phyloP scores from a whole-genome alignment of 2,888 invertebrate species.

The Crocallis elinguaria region DNA sequence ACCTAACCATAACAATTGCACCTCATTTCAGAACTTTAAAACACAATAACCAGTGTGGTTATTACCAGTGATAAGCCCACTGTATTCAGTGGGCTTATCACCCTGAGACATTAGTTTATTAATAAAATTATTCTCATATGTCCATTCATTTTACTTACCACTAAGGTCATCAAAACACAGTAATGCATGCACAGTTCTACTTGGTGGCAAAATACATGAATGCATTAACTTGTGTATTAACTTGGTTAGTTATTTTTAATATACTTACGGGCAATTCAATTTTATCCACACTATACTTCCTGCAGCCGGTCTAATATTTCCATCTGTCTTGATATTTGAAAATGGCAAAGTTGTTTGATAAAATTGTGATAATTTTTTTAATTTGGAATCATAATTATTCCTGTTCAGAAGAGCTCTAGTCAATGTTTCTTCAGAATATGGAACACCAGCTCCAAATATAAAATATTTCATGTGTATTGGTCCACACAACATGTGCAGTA shows the following conservation, averaged over 20 bases:
- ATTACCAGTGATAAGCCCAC: too few relatives aligned
- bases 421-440: slow-evolving; percentile 86
- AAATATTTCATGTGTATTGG: slow-evolving; percentile 89
- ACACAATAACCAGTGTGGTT: too few relatives aligned
- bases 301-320: slow-evolving; percentile 55
- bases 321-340: slow-evolving; percentile 47
- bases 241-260: background rate
- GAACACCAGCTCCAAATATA: slow-evolving; percentile 88
- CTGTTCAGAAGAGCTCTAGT: slow-evolving; percentile 80
- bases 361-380: slow-evolving; percentile 48
- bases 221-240: too few relatives aligned
- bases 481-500: slow-evolving; percentile 87
- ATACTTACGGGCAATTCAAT: slow-evolving; percentile 54
- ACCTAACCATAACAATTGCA: too few relatives aligned
- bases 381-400: slow-evolving; percentile 33
- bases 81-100: too few relatives aligned
- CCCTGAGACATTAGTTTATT: too few relatives aligned
- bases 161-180: too few relatives aligned
- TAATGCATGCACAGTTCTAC: too few relatives aligned
- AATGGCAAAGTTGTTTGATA: slow-evolving; percentile 58
- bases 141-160: too few relatives aligned
- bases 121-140: too few relatives aligned
- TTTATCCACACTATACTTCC: slow-evolving; percentile 72
- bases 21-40: too few relatives aligned
- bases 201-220: too few relatives aligned